Evolutionary conservation across 1,140 invertebrate species (phyloP).

Genomic region (Habropoda laboriosa): DNA sequence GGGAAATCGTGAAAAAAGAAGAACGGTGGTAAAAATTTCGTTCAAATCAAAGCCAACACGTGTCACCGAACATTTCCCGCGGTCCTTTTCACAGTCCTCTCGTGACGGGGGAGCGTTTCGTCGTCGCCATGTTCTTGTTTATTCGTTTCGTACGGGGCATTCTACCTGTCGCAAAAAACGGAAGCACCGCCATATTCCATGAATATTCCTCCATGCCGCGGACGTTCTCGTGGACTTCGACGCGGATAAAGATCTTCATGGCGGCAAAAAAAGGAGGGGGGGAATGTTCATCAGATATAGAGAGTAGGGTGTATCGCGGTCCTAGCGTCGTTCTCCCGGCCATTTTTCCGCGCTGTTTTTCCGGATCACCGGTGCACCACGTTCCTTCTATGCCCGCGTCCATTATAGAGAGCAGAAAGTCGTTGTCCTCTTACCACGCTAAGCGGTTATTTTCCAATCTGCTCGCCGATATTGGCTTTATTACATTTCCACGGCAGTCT

Average conservation of each 20-base stretch:
- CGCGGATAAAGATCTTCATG: neutral
- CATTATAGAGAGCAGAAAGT: constrained; percentile 7
- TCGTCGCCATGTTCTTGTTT: neutral
- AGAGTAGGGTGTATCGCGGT: neutral
- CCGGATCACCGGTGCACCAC: constrained; percentile 18
- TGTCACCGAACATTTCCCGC: neutral
- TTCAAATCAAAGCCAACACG: neutral
- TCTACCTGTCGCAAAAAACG: neutral
- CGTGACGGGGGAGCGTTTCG: neutral
- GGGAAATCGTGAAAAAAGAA: too few relatives aligned
- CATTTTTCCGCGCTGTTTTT: constrained; percentile 21
- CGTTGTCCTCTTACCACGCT: constrained; percentile 52
- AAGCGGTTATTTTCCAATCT: constrained; percentile 67
- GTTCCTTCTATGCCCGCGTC: neutral
- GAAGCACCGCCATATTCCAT: constrained; percentile 1
- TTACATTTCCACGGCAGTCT: constrained; percentile 48
- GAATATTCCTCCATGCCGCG: neutral
- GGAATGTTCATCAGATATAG: neutral
- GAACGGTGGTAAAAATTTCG: neutral
- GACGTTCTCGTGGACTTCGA: neutral
- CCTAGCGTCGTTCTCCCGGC: neutral
- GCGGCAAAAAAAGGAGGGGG: too few relatives aligned
- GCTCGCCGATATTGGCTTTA: constrained; percentile 65
- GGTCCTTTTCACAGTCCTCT: too few relatives aligned
- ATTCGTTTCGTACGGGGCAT: neutral